Base-by-base conservation (phyloP, 2,113 vertebrate species). In the Tragelaphus imberbis region DNA sequence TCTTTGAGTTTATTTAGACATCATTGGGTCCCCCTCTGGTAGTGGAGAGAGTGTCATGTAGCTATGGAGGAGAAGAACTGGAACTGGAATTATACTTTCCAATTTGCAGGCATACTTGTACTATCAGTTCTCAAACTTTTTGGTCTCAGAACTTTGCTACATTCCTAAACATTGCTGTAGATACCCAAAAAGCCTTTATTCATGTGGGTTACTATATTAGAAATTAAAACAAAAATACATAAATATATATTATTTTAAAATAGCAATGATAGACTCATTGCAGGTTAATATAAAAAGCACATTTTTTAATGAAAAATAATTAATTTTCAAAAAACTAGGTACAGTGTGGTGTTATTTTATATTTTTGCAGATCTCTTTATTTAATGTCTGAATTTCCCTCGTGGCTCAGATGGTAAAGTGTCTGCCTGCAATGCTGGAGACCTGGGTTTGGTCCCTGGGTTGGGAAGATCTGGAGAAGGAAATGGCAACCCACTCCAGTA, bases 221-320 rank as follows among this genome's bases (percentile, higher is more conserved):
- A 96, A 97, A 95, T 86, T 95, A 68, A 61, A 94, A 75, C 56
- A n/a, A 86, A 96, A 88, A 81, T 92, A 82, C 33, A 87, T 17
- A 91, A 53, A 82, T 53, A 59, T 51, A 30, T 81, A 63, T 92
- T 90, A 61, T 77, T 44, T 77, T 44, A 44, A 27, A 77, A 77
- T 44, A 77, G 23, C 71, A 44, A 1, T 27, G 23, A 44, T 84
- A 84, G 85, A 47, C 10, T 94, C 61, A 90, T 63, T 97, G 40
- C 28, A 55, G 79, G 25, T 84, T 96, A 55, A 59, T 85, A 58
- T 61, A 90, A 89, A 81, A 89, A 88, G 82, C 6, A n/a, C 80
- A 17, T 6, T 82, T 84, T 59, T 65, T 12, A 51, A 40, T 85
- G 68, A 79, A 71, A 94, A 88, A 53, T 92, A 56, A 44, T 6